phyloP scores from a whole-genome alignment of 1,140 invertebrate genomes.

The Anoplophora glabripennis region DNA sequence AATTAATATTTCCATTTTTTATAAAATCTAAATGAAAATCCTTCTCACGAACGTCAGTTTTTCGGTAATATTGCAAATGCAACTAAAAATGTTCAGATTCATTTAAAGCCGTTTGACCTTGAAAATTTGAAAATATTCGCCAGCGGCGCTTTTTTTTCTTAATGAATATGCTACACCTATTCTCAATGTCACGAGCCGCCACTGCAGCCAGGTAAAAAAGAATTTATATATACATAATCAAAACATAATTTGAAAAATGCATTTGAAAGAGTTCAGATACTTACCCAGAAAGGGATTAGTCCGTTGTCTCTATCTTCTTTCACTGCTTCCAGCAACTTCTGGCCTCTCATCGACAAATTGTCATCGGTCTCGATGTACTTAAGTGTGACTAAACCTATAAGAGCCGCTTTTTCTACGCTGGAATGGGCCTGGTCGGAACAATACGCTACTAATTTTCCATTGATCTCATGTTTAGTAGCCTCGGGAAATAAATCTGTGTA shows the following conservation, averaged over 20 bases:
- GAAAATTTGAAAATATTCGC: too few species aligned
- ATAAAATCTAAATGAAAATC: too few species aligned
- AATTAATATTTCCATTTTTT: too few species aligned
- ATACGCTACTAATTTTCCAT: conserved; percentile 84
- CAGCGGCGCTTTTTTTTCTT: too few species aligned
- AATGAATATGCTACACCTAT: too few species aligned
- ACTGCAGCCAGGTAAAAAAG: neutral
- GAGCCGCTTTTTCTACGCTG: conserved; percentile 88
- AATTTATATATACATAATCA: neutral
- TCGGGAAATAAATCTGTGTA: conserved; percentile 63
- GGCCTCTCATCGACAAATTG: conserved; percentile 79
- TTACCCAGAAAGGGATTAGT: conserved; percentile 93
- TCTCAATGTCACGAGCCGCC: too few species aligned
- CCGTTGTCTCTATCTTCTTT: conserved; percentile 80
- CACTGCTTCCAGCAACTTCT: conserved; percentile 76
- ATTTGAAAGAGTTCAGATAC: conserved; percentile 42
- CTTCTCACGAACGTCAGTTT: too few species aligned
- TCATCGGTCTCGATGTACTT: conserved; percentile 86
- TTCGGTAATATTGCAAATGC: too few species aligned
- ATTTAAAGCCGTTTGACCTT: too few species aligned
- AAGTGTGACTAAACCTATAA: conserved; percentile 88
- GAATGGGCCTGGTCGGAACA: conserved; percentile 83
- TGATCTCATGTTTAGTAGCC: conserved; percentile 82
- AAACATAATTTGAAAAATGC: neutral
- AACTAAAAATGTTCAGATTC: too few species aligned